Conservation (phyloP, 2,113 vertebrate species). For the Dermatemys mawii region DNA sequence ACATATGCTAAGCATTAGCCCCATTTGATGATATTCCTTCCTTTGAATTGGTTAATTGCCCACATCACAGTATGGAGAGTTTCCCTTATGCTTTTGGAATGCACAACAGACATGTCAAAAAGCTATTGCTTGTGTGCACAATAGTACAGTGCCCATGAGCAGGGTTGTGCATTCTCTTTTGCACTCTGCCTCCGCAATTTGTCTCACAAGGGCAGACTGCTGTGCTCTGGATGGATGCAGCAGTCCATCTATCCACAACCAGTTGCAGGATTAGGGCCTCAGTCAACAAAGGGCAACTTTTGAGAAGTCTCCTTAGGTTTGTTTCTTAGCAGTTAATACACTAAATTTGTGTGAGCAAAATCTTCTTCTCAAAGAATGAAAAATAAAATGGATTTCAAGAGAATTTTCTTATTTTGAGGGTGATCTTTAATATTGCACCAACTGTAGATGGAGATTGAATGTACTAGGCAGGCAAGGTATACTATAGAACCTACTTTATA, state of each 20-base stretch:
- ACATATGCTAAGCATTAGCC: constrained; percentile 58
- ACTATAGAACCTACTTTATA: not conserved
- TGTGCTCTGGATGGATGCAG: not conserved
- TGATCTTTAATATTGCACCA: not conserved
- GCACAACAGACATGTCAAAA: not conserved
- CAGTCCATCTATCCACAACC: constrained; percentile 6
- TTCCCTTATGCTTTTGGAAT: not conserved
- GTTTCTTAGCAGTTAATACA: not conserved
- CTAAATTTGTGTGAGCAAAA: constrained; percentile 3
- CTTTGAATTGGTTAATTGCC: constrained; percentile 7
- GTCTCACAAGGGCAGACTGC: not conserved
- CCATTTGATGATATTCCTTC: constrained; percentile 53
- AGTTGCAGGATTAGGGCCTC: not conserved
- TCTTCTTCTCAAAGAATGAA: not conserved
- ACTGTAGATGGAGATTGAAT: not conserved
- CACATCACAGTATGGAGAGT: not conserved
- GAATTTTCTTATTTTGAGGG: not conserved
- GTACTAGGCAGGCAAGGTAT: not conserved
- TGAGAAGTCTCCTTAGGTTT: not conserved
- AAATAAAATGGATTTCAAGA: not conserved
- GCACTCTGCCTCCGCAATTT: not conserved
- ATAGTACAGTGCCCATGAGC: not conserved
- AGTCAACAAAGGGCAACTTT: not conserved
- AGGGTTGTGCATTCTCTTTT: not conserved
- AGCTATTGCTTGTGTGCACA: not conserved